Evolutionary conservation across 2,113 vertebrate genomes (phyloP).

Genomic region (Passer domesticus): DNA sequence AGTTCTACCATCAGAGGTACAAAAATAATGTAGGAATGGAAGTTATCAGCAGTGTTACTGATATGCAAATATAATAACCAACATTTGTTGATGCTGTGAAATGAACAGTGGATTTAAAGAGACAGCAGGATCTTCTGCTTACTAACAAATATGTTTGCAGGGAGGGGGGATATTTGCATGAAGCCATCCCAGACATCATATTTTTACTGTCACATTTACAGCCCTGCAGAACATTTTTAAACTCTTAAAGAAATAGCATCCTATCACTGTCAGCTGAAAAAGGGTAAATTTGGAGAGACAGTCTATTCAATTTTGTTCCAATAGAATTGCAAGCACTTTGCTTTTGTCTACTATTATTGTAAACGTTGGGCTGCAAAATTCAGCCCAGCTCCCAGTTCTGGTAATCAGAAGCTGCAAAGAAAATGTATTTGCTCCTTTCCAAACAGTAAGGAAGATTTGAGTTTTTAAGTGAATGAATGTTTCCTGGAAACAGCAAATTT

Average conservation of each 20-base stretch:
- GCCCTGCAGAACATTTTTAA: neutral
- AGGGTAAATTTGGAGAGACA: conserved; percentile 20
- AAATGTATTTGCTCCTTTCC: neutral
- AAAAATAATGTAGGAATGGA: neutral
- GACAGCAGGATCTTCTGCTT: neutral
- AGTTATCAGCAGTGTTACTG: neutral
- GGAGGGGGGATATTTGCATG: neutral
- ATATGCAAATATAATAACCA: neutral
- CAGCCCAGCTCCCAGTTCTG: neutral
- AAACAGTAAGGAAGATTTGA: neutral
- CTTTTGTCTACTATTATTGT: conserved; percentile 19
- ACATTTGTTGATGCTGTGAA: neutral
- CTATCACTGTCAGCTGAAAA: neutral
- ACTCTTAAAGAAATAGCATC: conserved; percentile 17
- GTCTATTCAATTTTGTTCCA: conserved; percentile 26
- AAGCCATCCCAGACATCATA: neutral
- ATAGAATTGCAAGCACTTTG: conserved; percentile 5
- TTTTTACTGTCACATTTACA: neutral
- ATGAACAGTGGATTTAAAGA: neutral
- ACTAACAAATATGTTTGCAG: neutral
- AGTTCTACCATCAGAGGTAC: neutral
- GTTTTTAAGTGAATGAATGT: neutral
- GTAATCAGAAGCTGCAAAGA: neutral
- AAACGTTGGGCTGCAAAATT: neutral
- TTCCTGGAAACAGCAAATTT: neutral